A percentile compares a stretch with the other conserved stretches of the same genome.
Conservation (phyloP, 2,113 vertebrate genomes). For the Pseudonaja textilis region DNA sequence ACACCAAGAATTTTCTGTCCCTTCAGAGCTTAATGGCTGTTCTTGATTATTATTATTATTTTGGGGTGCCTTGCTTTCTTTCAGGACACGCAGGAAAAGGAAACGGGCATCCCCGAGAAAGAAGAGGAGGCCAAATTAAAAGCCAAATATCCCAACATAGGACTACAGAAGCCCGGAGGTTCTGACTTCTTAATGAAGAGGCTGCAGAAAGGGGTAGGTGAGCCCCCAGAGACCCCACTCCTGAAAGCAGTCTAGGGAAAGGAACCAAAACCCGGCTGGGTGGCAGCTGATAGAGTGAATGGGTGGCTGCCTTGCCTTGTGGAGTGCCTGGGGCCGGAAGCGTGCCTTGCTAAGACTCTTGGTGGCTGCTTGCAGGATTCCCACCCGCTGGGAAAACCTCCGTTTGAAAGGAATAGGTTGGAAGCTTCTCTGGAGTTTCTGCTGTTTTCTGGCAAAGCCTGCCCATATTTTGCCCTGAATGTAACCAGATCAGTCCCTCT, state of each 20-base stretch:
- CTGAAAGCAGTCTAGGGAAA: background rate
- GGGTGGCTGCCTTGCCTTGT: background rate
- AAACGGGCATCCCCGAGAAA: slow-evolving; percentile 77
- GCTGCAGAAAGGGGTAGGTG: slow-evolving; percentile 89
- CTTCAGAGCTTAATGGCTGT: background rate
- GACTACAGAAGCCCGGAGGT: slow-evolving; percentile 86
- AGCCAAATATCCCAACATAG: slow-evolving; percentile 88
- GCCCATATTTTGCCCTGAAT: background rate
- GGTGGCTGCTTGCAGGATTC: background rate
- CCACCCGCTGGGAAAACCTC: background rate
- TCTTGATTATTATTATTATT: background rate
- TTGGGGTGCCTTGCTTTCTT: slow-evolving; percentile 16
- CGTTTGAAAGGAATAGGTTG: background rate
- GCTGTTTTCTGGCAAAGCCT: background rate
- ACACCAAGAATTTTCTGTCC: background rate
- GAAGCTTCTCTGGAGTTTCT: background rate
- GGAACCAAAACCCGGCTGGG: background rate
- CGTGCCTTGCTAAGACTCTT: background rate
- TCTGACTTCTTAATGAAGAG: slow-evolving; percentile 97
- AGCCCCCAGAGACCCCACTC: background rate
- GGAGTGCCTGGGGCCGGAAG: too few species aligned
- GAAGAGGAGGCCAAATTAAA: slow-evolving; percentile 92
- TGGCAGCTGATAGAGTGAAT: background rate
- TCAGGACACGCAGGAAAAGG: slow-evolving; percentile 90
- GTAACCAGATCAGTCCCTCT: background rate